Conservation (phyloP, 2,888 invertebrate species). For the Scaptomyza reducta region DNA sequence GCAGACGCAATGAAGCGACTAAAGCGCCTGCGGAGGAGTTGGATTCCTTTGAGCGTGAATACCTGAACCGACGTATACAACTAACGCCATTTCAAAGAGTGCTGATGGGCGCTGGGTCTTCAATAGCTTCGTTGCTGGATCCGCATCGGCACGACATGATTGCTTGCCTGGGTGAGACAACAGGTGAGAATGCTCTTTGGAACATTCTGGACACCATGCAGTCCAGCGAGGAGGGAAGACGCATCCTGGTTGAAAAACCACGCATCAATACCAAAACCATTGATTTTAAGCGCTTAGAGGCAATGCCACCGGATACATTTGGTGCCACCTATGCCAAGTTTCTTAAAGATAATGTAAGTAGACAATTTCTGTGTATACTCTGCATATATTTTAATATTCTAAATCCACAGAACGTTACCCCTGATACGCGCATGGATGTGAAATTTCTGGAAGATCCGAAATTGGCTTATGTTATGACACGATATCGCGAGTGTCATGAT, state of each 20-base stretch:
- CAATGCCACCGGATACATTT: slow-evolving; percentile 91
- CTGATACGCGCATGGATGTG: slow-evolving; percentile 95
- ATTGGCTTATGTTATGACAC: slow-evolving; percentile 97
- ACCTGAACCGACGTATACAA: slow-evolving; percentile 87
- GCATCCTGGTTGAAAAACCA: slow-evolving; percentile 91
- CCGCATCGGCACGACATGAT: slow-evolving; percentile 96
- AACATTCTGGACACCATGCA: slow-evolving; percentile 91
- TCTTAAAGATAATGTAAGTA: slow-evolving; percentile 88
- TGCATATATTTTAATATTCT: too few relatives aligned
- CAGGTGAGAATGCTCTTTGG: slow-evolving; percentile 89
- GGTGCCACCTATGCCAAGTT: slow-evolving; percentile 95
- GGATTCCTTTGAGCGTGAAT: slow-evolving; percentile 87
- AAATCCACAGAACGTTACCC: slow-evolving; percentile 89
- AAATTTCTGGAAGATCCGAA: slow-evolving; percentile 95
- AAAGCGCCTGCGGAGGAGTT: slow-evolving; percentile 47
- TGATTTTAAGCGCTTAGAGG: slow-evolving; percentile 88
- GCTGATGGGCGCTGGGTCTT: slow-evolving; percentile 93
- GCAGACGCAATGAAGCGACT: slow-evolving; percentile 20
- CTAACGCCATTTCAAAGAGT: slow-evolving; percentile 90
- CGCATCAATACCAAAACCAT: slow-evolving; percentile 94
- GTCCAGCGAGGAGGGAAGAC: slow-evolving; percentile 89
- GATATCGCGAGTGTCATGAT: slow-evolving; percentile 99
- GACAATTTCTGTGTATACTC: neutral
- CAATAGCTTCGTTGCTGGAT: slow-evolving; percentile 91
- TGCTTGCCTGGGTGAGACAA: slow-evolving; percentile 96